Evolutionary conservation across 2,888 invertebrate species (phyloP).

Genomic region (Trissoscelio sp.): DNA sequence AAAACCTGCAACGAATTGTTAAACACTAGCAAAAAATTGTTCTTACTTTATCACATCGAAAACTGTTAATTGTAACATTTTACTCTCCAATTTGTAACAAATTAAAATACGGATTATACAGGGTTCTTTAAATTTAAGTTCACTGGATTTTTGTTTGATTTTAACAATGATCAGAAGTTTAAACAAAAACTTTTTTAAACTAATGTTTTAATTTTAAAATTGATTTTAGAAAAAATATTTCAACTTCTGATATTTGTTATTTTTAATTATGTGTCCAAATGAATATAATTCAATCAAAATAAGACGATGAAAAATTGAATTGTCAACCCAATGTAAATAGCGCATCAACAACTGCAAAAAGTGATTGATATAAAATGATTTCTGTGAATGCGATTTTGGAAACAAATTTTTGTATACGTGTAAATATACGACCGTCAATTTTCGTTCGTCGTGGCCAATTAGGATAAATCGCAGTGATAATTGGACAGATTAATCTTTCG

Average conservation of each 20-base stretch:
- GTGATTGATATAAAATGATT: slow-evolving; percentile 52
- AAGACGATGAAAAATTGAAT: no score
- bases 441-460: slow-evolving; percentile 75
- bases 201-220: no score
- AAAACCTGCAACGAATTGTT: background rate
- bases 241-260: no score
- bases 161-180: no score
- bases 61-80: background rate
- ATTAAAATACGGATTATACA: slow-evolving; percentile 40
- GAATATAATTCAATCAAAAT: no score
- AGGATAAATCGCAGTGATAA: slow-evolving; percentile 63
- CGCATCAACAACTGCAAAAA: background rate
- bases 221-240: no score
- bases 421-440: slow-evolving; percentile 62
- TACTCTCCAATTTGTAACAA: background rate
- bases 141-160: slow-evolving; percentile 12
- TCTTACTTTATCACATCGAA: background rate
- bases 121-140: slow-evolving; percentile 51
- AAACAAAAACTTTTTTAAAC: no score
- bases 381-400: slow-evolving; percentile 17
- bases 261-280: no score
- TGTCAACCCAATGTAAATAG: background rate
- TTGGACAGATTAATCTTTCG: slow-evolving; percentile 78
- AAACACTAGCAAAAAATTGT: background rate
- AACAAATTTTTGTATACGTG: slow-evolving; percentile 27